Base-by-base conservation (phyloP, 2,888 invertebrate genomes). In the Yponomeuta evonymella region DNA sequence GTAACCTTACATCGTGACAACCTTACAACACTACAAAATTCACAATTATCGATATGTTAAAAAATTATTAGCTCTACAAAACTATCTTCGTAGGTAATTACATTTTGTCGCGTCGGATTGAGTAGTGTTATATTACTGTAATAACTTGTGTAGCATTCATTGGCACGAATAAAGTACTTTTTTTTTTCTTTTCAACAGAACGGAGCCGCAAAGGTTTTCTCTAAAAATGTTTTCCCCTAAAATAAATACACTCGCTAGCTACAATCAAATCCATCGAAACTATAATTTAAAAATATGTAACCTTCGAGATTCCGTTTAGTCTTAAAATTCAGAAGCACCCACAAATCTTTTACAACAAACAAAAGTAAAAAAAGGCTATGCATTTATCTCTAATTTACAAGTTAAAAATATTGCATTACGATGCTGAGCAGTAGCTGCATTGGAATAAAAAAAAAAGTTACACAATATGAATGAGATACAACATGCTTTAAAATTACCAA, bases 181-280 rank as follows among this genome's bases (percentile, higher is more conserved):
- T 58, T 58, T 51, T 58, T 58, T 58, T 12, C 12, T 58, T 58
- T 58, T 78, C 81, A 78, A 79, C 73, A 73, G 75, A 84, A 83
- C 83, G 82, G 83, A 81, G 81, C 72, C 84, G 85, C 86, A 86
- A 85, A 85, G 74, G 15, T 15, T 58, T 58, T 58, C 51, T 1
- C 43, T 43, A 43, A 62, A n/a, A 62, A 11, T 65, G 5, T 75
- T 74, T 73, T 73, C 72, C 75, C 73, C 76, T 69, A 83, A 83
- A 87, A 88, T 86, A 88, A 87, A 87, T 88, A 88, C 76, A 76
- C 81, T 82, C 15, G 15, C 51, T 86, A 85, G 82, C 76, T 79
- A 87, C 88, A 88, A 83, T 89, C 87, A 89, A 89, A 89, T 89
- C 86, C 86, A 77, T 83, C 75, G 78, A 81, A 80, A 85, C 81